Evolutionary conservation across 2,113 vertebrate species (phyloP).

Genomic region (Desmodus rotundus): DNA sequence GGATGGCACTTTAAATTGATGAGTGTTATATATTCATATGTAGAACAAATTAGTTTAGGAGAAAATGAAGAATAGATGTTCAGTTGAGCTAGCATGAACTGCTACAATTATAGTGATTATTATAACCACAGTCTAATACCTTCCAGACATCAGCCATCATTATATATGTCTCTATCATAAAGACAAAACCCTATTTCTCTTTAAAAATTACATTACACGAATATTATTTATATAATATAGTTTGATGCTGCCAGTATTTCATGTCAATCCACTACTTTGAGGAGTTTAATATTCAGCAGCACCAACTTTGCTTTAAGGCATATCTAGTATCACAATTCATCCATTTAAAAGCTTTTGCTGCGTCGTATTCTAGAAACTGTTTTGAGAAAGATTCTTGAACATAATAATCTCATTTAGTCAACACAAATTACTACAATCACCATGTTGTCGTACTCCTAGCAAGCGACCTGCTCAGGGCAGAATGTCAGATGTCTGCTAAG

Average conservation of each 20-base stretch:
- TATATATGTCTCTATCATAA: conserved; percentile 57
- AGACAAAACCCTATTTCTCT: conserved; percentile 55
- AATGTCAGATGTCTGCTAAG: background rate
- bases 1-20: conserved; percentile 83
- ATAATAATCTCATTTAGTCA: background rate
- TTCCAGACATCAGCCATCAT: conserved; percentile 76
- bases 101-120: conserved; percentile 82
- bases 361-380: conserved; percentile 14
- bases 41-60: conserved; percentile 82
- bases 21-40: conserved; percentile 81
- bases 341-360: conserved; percentile 12
- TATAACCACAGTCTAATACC: conserved; percentile 74
- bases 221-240: conserved; percentile 50
- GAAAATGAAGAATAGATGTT: conserved; percentile 83
- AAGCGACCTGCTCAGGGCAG: background rate
- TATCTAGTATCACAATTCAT: conserved; percentile 10
- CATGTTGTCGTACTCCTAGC: background rate
- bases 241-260: conserved; percentile 27
- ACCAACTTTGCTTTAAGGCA: conserved; percentile 31
- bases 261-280: conserved; percentile 58
- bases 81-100: conserved; percentile 77
- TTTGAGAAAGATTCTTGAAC: conserved; percentile 29
- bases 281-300: conserved; percentile 33
- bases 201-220: conserved; percentile 60
- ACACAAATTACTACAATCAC: background rate